Base-by-base conservation (phyloP, 1,140 invertebrate genomes). In the Eubasilissa regina region DNA sequence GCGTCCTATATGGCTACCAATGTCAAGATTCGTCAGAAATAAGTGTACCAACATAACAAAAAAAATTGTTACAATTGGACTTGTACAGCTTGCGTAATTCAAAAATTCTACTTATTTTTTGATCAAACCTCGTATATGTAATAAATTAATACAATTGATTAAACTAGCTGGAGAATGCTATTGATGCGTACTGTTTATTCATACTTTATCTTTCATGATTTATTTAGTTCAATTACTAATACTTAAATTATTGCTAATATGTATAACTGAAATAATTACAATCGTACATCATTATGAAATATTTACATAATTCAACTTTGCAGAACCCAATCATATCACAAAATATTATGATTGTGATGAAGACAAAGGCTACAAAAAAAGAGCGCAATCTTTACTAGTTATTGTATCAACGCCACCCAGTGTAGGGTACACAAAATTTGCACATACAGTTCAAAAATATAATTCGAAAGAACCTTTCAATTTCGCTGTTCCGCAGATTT, bases 371-470 rank as follows among this genome's bases (percentile, higher is more conserved):
- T 94, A 95, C 84, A 87, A 91, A 78, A 94, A 94, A 83, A 89
- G 92, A 72, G 94, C 94, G 0, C 91, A 93, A 81, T 97, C 96
- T 4, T 86, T 98, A 7, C 90, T 98, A 75, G 95, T 98, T 0
- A 93, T 98, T 12, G 94, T 95, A 0, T 93, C 95, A 0, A 95
- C 94, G 7, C 94, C 95, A 51, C 95, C 97, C 12, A 91, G 92
- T 0, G 91, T 93, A 72, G 91, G 92, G 73, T 93, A 94, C 78
- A 94, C 94, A 82, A 87, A 92, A 12, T 98, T 98, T 85, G 94
- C 94, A 0, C 88, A 93, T 10, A 90, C 91, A 85, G 97, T 98
- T 12, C 91, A 92, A 19, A 86, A 91, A 13, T 97, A 95, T 85
- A 97, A 95, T 84, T 87, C 87, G 51, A 91, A 88, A 86, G 90